Conservation (phyloP, 1,140 invertebrate genomes). For the Dendroctonus valens region DNA sequence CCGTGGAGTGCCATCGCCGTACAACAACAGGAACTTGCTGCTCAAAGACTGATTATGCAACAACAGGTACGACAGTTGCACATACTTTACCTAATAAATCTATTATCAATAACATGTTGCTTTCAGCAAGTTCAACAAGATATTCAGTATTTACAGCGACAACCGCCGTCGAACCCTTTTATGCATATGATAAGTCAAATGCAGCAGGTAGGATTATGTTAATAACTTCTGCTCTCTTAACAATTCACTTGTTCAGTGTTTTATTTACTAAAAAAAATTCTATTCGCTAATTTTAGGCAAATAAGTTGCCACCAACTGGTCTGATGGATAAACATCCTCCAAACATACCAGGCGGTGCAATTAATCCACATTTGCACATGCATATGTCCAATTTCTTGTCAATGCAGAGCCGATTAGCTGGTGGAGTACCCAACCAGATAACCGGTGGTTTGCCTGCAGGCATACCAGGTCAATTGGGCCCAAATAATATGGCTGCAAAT, state of each 20-base stretch:
- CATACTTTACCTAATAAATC: not conserved
- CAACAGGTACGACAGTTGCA: constrained; percentile 41
- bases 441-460: constrained; percentile 25
- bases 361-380: constrained; percentile 56
- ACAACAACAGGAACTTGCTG: constrained; percentile 46
- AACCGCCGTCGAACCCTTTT: constrained; percentile 53
- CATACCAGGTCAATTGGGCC: constrained; percentile 27
- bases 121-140: constrained; percentile 42
- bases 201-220: constrained; percentile 52
- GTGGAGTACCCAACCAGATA: constrained; percentile 36
- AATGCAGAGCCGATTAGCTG: constrained; percentile 50
- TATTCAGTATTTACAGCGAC: constrained; percentile 43
- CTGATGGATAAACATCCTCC: constrained; percentile 45
- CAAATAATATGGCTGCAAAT: constrained; percentile 31
- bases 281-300: constrained; percentile 43
- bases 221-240: not conserved
- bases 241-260: too few relatives aligned
- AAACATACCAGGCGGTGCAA: constrained; percentile 42
- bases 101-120: not conserved
- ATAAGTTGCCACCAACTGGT: constrained; percentile 50
- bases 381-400: constrained; percentile 55
- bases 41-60: constrained; percentile 47
- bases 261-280: not conserved
- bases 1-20: constrained; percentile 45
- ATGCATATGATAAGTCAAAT: constrained; percentile 60